Evolutionary conservation across 1,140 invertebrate genomes (phyloP).

Genomic region (Neodiprion fabricii): DNA sequence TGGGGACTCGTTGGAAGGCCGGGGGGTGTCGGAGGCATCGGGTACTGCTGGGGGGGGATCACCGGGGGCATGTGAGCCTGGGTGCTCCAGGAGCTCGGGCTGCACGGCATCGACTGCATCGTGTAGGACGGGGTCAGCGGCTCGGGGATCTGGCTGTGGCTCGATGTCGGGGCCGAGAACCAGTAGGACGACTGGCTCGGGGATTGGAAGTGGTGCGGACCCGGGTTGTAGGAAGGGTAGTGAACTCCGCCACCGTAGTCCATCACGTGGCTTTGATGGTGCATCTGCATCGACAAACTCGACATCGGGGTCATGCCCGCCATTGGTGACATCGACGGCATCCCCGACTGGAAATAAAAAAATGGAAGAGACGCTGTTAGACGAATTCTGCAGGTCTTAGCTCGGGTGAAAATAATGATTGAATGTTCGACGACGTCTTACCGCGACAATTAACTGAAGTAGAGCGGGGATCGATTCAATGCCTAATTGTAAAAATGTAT

Average conservation of each 20-base stretch:
- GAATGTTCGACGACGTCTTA: too few species aligned
- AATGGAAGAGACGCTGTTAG: constrained; percentile 10
- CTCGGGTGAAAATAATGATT: too few species aligned
- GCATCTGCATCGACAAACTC: constrained; percentile 39
- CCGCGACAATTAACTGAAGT: too few species aligned
- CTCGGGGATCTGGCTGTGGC: constrained; percentile 37
- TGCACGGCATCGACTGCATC: constrained; percentile 33
- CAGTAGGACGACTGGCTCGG: constrained; percentile 38
- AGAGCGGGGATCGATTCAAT: too few species aligned
- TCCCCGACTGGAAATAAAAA: constrained; percentile 40
- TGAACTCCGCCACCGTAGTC: constrained; percentile 41
- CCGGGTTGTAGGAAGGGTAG: constrained; percentile 40
- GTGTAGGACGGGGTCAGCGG: constrained; percentile 38
- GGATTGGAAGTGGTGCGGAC: constrained; percentile 23
- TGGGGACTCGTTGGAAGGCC: constrained; percentile 36
- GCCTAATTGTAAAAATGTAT: too few species aligned
- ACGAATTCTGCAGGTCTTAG: too few species aligned
- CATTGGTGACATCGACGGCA: constrained; percentile 46
- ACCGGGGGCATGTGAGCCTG: constrained; percentile 31
- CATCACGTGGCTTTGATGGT: constrained; percentile 34
- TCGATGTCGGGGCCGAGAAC: constrained; percentile 28
- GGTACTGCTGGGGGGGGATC: constrained; percentile 39
- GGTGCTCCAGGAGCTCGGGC: constrained; percentile 34
- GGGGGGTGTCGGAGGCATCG: constrained; percentile 38
- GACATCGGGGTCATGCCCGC: constrained; percentile 44